Conservation (phyloP, 1,140 invertebrate genomes). For the Temnothorax curvispinosus region DNA sequence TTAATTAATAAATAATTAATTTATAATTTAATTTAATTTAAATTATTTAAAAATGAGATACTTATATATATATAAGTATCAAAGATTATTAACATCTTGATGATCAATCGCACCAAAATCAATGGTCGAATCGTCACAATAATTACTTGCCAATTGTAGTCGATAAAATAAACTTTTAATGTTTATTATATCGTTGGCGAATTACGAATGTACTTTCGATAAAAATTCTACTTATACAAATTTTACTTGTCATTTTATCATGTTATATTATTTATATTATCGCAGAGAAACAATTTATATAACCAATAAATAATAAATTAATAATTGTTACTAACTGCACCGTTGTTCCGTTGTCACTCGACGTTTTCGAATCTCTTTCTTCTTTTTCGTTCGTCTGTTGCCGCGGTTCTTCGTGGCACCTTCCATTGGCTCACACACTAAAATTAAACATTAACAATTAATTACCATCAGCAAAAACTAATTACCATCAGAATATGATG, state of each 20-base stretch:
- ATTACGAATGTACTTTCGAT: not conserved
- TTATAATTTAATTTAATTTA: too few species aligned
- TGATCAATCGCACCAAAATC: too few species aligned
- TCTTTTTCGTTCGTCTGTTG: not conserved
- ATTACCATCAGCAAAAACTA: not conserved
- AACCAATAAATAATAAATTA: not conserved
- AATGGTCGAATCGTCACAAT: too few species aligned
- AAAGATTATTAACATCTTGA: too few species aligned
- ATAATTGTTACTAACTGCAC: not conserved
- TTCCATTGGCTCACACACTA: not conserved
- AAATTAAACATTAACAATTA: not conserved
- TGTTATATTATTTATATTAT: not conserved
- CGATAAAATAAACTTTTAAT: too few species aligned
- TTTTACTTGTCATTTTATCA: not conserved
- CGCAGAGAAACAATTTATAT: not conserved
- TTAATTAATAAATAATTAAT: too few species aligned
- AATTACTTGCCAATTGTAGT: too few species aligned
- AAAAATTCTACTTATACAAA: not conserved
- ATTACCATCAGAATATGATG: not conserved
- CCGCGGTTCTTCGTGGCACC: not conserved
- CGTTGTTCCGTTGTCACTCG: not conserved
- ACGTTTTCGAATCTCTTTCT: not conserved
- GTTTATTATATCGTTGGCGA: too few species aligned
- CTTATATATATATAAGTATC: too few species aligned
- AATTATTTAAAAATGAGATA: too few species aligned